Evolutionary conservation across 2,888 invertebrate species (phyloP), one percentile per base, ranked within the genome.

Genomic region (Arctia plantaginis): DNA sequence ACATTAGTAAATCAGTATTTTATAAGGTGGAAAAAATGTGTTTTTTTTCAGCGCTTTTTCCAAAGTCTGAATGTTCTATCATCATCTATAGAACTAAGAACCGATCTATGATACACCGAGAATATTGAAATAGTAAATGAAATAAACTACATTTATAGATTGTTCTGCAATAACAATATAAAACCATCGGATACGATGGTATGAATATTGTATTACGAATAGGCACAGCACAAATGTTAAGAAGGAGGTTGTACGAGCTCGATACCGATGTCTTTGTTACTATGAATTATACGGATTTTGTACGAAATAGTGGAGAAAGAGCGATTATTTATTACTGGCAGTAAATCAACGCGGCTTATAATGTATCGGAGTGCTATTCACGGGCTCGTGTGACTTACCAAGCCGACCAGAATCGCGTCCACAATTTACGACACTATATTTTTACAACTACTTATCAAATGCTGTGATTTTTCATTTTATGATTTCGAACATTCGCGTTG

Each of bases 291-390:
- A 88, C 84, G 87, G 87, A 89, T 86, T 88, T 87, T 86, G 88
- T 88, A 86, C 86, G 87, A 86, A 87, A 90, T 89, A 89, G 88
- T 89, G 86, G 88, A 82, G 85, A 86, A 88, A 88, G 83, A 86
- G 85, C 85, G 84, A 89, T 88, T 92, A 93, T 93, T 93, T 93
- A 93, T 90, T 86, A 85, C 81, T 77, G 73, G 87, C 85, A 81
- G 88, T 93, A 93, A 92, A 93, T 93, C 93, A 91, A 81, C 77
- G 80, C 79, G 77, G 88, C 88, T 90, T 89, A 90, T 91, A 92
- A 92, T 91, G 90, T 92, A 91, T 90, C 89, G 90, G 85, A 82
- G 84, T 80, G 70, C 82, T 79, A 83, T 83, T 83, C 84, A 83
- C 71, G 44, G 78, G 71, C 78, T 83, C 76, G 76, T 84, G 77